These are phyloP conservation scores for Micoletzkya japonica DNA, from an alignment of 2,888 invertebrate genomes.

Conservation along the genomic window DNA sequence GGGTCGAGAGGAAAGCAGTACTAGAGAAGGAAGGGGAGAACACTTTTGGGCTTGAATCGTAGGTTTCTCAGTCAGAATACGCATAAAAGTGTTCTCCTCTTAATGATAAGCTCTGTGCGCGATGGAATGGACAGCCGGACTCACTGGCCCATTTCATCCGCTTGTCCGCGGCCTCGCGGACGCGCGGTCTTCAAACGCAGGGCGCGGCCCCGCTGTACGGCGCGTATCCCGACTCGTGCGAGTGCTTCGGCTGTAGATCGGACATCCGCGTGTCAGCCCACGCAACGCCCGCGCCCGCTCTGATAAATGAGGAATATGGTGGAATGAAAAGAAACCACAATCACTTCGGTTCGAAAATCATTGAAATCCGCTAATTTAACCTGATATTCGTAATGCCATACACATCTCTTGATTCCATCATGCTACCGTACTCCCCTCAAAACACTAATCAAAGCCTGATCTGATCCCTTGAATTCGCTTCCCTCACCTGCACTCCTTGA, in stretches of 20 bases:
- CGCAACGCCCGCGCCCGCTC: conserved; percentile 56
- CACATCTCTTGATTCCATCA: no score
- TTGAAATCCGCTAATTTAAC: not conserved
- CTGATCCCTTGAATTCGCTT: not conserved
- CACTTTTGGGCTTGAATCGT: no score
- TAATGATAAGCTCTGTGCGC: no score
- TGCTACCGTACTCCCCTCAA: not conserved
- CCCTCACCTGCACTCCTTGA: conserved; percentile 62
- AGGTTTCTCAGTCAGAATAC: no score
- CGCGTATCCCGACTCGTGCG: conserved; percentile 35
- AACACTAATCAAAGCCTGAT: not conserved
- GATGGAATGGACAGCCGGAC: no score
- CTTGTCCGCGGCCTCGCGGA: no score
- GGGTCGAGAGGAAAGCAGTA: no score
- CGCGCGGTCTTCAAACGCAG: conserved; percentile 16
- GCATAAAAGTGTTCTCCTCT: no score
- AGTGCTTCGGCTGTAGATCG: conserved; percentile 13
- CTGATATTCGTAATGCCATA: no score
- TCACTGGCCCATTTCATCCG: no score
- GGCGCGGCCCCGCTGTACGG: conserved; percentile 29
- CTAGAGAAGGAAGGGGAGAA: no score
- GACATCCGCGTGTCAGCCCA: conserved; percentile 45
- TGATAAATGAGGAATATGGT: not conserved
- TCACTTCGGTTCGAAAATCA: not conserved
- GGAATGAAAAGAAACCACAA: not conserved